These are phyloP conservation scores for Myioborus melanocephalus DNA, from an alignment of 2,797 vertebrate species.

Conservation along the genomic window DNA sequence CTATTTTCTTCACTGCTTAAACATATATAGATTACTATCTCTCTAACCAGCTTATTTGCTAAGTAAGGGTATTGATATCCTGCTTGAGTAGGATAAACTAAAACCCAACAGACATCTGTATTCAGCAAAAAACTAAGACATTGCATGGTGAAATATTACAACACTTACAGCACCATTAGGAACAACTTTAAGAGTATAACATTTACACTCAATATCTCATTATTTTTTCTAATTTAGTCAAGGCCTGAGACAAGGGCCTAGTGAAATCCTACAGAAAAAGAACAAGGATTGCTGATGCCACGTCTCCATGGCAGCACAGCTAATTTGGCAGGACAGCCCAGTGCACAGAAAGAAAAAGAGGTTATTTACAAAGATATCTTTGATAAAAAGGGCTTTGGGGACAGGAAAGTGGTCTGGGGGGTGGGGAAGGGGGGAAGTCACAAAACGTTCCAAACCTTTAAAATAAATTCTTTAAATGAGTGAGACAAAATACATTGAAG, in stretches of 20 bases:
- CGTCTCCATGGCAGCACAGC: conserved; percentile 72
- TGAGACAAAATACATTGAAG: not conserved
- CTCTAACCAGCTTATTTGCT: not conserved
- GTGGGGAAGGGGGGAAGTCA: not conserved
- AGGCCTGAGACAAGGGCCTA: conserved; percentile 60
- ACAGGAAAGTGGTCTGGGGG: conserved; percentile 14
- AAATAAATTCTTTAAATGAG: conserved; percentile 36
- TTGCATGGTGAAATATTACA: not conserved
- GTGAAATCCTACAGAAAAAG: conserved; percentile 67
- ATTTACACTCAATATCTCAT: conserved; percentile 55
- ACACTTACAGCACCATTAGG: not conserved
- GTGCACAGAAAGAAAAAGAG: conserved; percentile 57
- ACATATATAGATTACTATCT: not conserved
- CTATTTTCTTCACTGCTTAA: not conserved
- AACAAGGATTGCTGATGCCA: conserved; percentile 66
- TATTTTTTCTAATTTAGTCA: conserved; percentile 45
- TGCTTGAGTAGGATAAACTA: not conserved
- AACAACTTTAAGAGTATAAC: conserved; percentile 19
- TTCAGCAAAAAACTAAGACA: not conserved
- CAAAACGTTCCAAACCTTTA: conserved; percentile 33
- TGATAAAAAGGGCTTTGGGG: conserved; percentile 49
- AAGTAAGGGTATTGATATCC: not conserved
- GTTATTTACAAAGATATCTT: conserved; percentile 74
- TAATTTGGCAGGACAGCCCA: conserved; percentile 72
- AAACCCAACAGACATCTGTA: not conserved